phyloP scores from a whole-genome alignment of 2,113 vertebrate species.

The Semicossyphus pulcher region DNA sequence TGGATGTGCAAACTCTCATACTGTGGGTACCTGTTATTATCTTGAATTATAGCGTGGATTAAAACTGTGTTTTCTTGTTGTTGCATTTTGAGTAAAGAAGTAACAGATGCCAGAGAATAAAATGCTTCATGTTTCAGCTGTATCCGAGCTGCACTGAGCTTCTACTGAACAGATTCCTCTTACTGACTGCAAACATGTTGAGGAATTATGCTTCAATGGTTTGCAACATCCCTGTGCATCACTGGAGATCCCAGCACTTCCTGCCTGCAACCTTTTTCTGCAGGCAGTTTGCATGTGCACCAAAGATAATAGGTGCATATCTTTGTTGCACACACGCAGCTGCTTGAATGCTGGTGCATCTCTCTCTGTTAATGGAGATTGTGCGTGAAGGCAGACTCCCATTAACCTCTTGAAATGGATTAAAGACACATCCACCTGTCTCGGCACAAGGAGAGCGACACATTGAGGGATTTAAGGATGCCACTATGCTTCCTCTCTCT shows the following conservation, averaged over 20 bases:
- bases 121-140: slow-evolving; percentile 25
- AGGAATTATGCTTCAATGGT: not conserved
- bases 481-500: slow-evolving; percentile 76
- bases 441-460: slow-evolving; percentile 41
- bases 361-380: not conserved
- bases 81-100: slow-evolving; percentile 11
- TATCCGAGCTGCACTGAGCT: slow-evolving; percentile 14
- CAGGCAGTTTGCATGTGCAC: slow-evolving; percentile 19
- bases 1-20: not conserved
- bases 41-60: not conserved
- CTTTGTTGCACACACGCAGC: slow-evolving; percentile 8
- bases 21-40: not conserved
- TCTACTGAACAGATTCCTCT: slow-evolving; percentile 26
- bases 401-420: slow-evolving; percentile 12
- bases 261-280: not conserved
- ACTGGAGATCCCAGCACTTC: not conserved
- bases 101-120: not conserved
- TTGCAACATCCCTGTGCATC: not conserved
- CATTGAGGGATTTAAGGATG: slow-evolving; percentile 81
- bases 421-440: slow-evolving; percentile 55
- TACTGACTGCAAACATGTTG: slow-evolving; percentile 23
- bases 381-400: not conserved
- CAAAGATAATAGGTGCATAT: slow-evolving; percentile 12
- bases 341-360: slow-evolving; percentile 5
- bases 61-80: slow-evolving; percentile 19